These are phyloP conservation scores for Helostoma temminkii DNA, from an alignment of 2,797 vertebrate genomes.

Conservation along the genomic window DNA sequence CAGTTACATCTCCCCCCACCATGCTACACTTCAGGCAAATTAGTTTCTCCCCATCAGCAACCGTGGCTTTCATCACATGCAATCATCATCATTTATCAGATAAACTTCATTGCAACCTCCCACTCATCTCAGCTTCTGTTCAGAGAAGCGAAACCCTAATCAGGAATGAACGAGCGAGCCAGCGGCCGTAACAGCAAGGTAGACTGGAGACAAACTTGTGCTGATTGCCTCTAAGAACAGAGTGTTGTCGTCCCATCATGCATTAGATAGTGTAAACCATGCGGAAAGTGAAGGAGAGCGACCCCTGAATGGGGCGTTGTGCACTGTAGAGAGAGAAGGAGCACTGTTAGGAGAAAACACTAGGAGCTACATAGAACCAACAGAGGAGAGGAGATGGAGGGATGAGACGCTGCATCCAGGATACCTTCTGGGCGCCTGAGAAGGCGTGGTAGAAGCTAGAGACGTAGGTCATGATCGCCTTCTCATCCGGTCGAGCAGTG, in stretches of 20 bases:
- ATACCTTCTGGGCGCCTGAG: slow-evolving; percentile 99
- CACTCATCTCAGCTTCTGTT: slow-evolving; percentile 15
- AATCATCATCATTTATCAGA: slow-evolving; percentile 57
- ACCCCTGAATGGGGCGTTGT: slow-evolving; percentile 73
- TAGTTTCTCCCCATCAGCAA: slow-evolving; percentile 44
- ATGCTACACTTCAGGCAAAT: slow-evolving; percentile 42
- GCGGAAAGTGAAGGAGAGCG: slow-evolving; percentile 84
- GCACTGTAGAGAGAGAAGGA: slow-evolving; percentile 85
- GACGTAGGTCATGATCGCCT: slow-evolving; percentile 99
- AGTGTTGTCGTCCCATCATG: slow-evolving; percentile 85
- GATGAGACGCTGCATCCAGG: slow-evolving; percentile 85
- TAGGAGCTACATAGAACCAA: slow-evolving; percentile 16
- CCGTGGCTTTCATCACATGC: slow-evolving; percentile 39
- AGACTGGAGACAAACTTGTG: slow-evolving; percentile 72
- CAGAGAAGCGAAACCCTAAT: slow-evolving; percentile 20
- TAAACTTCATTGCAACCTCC: slow-evolving; percentile 35
- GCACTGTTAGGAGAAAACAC: slow-evolving; percentile 77
- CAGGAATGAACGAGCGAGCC: not conserved
- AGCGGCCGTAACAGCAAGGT: not conserved
- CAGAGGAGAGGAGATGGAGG: slow-evolving; percentile 45
- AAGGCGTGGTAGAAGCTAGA: slow-evolving; percentile 99
- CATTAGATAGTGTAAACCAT: slow-evolving; percentile 87
- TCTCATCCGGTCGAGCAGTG: slow-evolving; percentile 98
- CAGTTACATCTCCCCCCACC: slow-evolving; percentile 13
- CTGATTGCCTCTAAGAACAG: slow-evolving; percentile 69